These are phyloP conservation scores for Synaphobranchus kaupii DNA, from an alignment of 2,797 vertebrate genomes.

Conservation along the genomic window DNA sequence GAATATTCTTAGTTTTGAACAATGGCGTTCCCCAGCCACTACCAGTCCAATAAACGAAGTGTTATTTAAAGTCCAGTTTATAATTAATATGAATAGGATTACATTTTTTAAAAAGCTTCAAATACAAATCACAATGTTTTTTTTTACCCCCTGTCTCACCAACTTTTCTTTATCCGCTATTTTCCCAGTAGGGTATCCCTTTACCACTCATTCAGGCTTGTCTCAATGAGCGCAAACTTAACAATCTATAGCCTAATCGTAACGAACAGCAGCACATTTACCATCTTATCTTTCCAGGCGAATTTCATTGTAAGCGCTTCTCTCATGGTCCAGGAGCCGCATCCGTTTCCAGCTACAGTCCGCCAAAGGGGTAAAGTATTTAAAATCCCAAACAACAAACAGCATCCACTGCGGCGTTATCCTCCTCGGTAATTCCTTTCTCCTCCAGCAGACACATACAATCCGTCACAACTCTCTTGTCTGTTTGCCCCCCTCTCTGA, in stretches of 20 bases:
- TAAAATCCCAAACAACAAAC: conserved; percentile 30
- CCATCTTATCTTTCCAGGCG: conserved; percentile 94
- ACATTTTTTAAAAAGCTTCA: conserved; percentile 47
- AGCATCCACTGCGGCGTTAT: conserved; percentile 46
- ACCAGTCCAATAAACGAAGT: neutral
- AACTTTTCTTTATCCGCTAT: conserved; percentile 59
- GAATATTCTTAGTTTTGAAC: neutral
- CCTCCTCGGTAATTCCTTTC: conserved; percentile 55
- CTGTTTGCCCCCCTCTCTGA: conserved; percentile 41
- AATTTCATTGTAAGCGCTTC: conserved; percentile 88
- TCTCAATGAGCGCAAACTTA: conserved; percentile 35
- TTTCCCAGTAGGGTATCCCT: conserved; percentile 55
- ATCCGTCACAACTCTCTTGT: conserved; percentile 39
- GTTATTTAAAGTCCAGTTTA: conserved; percentile 34
- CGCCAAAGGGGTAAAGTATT: conserved; percentile 36
- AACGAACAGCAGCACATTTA: conserved; percentile 59
- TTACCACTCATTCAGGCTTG: conserved; percentile 28
- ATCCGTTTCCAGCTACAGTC: conserved; percentile 62
- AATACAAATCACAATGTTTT: conserved; percentile 38
- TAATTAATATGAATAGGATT: neutral
- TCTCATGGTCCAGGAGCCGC: conserved; percentile 73
- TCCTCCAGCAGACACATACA: conserved; percentile 51
- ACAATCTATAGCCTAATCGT: conserved; percentile 47
- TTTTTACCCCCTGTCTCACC: neutral
- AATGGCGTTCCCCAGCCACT: neutral